phyloP scores from a whole-genome alignment of 2,113 vertebrate species.

The Tangachromis dhanisi region DNA sequence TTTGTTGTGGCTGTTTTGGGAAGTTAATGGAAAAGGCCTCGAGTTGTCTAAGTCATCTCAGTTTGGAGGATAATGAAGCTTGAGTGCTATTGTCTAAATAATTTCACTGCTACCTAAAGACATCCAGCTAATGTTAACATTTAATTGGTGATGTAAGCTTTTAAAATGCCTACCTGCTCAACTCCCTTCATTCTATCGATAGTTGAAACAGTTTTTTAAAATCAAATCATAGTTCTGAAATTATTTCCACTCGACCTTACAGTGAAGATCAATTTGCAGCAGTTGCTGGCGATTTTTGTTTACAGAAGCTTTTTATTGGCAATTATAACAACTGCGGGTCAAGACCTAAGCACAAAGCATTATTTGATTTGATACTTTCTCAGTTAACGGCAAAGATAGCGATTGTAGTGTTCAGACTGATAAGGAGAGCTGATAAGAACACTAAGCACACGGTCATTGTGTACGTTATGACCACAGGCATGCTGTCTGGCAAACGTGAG shows the following conservation, averaged over 20 bases:
- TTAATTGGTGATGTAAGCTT: neutral
- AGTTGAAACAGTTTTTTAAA: neutral
- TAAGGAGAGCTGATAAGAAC: neutral
- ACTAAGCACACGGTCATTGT: neutral
- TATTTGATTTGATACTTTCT: neutral
- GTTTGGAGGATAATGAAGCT: neutral
- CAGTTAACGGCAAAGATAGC: neutral
- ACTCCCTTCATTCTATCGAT: neutral
- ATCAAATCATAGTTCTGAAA: neutral
- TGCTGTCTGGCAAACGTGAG: neutral
- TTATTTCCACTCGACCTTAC: neutral
- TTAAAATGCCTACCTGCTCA: neutral
- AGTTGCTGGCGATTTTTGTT: neutral
- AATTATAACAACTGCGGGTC: neutral
- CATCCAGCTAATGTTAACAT: neutral
- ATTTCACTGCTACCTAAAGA: neutral
- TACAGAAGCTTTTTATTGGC: neutral
- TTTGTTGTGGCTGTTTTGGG: neutral
- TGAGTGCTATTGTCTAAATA: neutral
- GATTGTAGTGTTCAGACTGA: neutral
- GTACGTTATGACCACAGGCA: neutral
- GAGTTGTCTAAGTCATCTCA: neutral
- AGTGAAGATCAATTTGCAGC: neutral
- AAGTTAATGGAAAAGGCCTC: neutral
- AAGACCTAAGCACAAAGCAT: neutral